Evolutionary conservation across 2,113 vertebrate genomes (phyloP), one percentile per base, ranked within the genome.

Genomic region (Falco punctatus): DNA sequence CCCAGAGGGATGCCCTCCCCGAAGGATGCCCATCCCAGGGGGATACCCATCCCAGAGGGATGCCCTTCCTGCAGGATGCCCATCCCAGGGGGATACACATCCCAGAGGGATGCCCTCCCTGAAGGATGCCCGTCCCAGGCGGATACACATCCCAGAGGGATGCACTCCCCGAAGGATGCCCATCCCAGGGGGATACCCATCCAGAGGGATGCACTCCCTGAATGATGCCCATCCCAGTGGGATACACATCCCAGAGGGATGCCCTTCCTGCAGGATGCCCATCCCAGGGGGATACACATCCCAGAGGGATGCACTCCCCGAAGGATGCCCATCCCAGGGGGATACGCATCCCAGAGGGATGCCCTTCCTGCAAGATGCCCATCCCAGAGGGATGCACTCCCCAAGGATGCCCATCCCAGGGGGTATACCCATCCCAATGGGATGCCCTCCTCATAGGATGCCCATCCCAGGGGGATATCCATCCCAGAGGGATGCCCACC

Each of bases 381-480:
- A 2, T 21, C 28, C 52, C 35, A 38, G 44, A 24, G 38, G 59
- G 32, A n/a, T 46, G 9, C 30, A 38, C 5, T 1, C 2, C n/a
- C 17, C 0, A 4, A 10, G 1, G 27, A n/a, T 49, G 7, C 19
- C 13, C 40, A 1, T 59, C 4, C 33, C 35, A 5, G 10, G 13
- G 49, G 44, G 67, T 35, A 62, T 44, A 9, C 54, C 30, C 26
- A 5, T 58, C 6, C 72, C 6, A 0, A 26, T 12, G 48, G 32
- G 20, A 46, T 4, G 10, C 71, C 52, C 11, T 35, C 35, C 35
- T 35, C 35, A 35, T 35, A 35, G 35, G 35, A 35, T 35, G 35
- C 35, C 35, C 35, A 35, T 2, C 26, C 71, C 35, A 38, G 44
- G 28, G 38, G 27, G 4, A n/a, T 5, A 21, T 35, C 35, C 35